Percentiles rank a stretch among this genome's conserved stretches.
phyloP scores from a whole-genome alignment of 1,140 invertebrate species.

The Bactericera cockerelli region DNA sequence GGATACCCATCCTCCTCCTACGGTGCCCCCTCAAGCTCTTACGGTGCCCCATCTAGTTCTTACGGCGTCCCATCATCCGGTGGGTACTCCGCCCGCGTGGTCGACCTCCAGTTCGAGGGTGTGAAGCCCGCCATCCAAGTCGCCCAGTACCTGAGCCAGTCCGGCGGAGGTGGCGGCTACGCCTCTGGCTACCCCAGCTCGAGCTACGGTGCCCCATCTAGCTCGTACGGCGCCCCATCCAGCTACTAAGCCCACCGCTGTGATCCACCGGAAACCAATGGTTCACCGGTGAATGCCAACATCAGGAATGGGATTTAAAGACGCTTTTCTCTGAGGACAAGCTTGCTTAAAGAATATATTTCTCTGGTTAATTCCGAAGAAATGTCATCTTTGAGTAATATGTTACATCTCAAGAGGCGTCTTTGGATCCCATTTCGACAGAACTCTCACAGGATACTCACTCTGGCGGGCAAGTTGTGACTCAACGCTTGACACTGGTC shows the following conservation, averaged over 20 bases:
- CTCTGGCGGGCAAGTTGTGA: too few relatives aligned
- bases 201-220: slow-evolving; percentile 42
- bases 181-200: slow-evolving; percentile 38
- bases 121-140: slow-evolving; percentile 60
- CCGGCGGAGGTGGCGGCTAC: slow-evolving; percentile 28
- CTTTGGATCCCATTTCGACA: too few relatives aligned
- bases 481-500: too few relatives aligned
- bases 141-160: slow-evolving; percentile 47
- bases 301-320: too few relatives aligned
- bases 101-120: slow-evolving; percentile 55
- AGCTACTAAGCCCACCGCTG: not conserved
- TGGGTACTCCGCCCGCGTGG: slow-evolving; percentile 40
- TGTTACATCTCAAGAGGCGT: too few relatives aligned
- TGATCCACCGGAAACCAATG: too few relatives aligned
- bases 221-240: slow-evolving; percentile 37
- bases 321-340: too few relatives aligned
- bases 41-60: slow-evolving; percentile 33
- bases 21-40: slow-evolving; percentile 35
- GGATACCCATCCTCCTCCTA: slow-evolving; percentile 30
- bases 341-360: too few relatives aligned
- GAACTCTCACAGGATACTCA: too few relatives aligned
- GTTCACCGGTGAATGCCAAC: too few relatives aligned
- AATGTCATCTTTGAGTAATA: too few relatives aligned
- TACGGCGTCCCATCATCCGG: slow-evolving; percentile 37
- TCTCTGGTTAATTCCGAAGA: too few relatives aligned